phyloP scores from a whole-genome alignment of 2,113 vertebrate genomes.

The Onychostruthus taczanowskii region DNA sequence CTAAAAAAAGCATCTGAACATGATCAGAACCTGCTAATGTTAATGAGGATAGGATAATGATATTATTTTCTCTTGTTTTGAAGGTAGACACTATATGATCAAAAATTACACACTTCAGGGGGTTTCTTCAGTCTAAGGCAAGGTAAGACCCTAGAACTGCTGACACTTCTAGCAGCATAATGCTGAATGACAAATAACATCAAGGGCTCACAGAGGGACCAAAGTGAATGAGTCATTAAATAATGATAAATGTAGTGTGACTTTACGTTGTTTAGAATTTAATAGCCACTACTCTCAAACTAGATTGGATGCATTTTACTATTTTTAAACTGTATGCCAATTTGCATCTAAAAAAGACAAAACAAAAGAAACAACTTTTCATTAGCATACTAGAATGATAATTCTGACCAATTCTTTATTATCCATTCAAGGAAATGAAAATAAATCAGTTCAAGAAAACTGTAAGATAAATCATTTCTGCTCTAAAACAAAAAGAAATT shows the following conservation, averaged over 20 bases:
- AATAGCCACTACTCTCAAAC: constrained; percentile 38
- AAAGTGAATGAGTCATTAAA: constrained; percentile 70
- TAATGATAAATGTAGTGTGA: constrained; percentile 63
- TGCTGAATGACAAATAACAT: constrained; percentile 71
- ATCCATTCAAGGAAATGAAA: not conserved
- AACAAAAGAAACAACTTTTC: not conserved
- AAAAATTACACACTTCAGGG: constrained; percentile 58
- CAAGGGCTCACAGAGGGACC: constrained; percentile 48
- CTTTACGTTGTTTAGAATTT: constrained; percentile 42
- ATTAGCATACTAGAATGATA: constrained; percentile 44
- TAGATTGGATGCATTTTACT: constrained; percentile 40
- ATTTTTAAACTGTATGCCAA: constrained; percentile 47
- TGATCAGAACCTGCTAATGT: constrained; percentile 31
- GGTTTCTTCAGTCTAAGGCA: constrained; percentile 15
- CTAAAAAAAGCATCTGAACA: constrained; percentile 61
- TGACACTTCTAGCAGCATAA: constrained; percentile 68
- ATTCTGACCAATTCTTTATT: constrained; percentile 35
- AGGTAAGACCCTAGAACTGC: constrained; percentile 54
- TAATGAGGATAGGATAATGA: constrained; percentile 66
- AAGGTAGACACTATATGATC: constrained; percentile 46
- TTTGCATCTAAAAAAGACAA: constrained; percentile 43
- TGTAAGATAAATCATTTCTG: not conserved
- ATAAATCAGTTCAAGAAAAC: not conserved
- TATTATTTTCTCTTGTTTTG: constrained; percentile 21
- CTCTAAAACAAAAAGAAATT: not conserved